Evolutionary conservation across 1,140 invertebrate species (phyloP).

Genomic region (Drosophila pandora): DNA sequence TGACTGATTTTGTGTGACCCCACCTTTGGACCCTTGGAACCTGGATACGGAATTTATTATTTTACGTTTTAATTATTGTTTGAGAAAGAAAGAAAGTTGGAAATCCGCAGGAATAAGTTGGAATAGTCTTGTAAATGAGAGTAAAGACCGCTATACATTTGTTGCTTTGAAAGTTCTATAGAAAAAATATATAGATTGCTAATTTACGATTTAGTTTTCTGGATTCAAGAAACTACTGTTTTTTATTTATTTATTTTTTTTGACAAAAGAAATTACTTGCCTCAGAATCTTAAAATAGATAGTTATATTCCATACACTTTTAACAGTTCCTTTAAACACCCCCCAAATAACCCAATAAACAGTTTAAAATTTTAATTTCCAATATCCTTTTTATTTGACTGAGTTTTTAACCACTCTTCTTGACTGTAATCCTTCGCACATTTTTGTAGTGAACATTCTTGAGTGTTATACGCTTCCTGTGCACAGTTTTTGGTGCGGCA

Average conservation of each 20-base stretch:
- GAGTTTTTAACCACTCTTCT: slow-evolving; percentile 2
- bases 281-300: neutral
- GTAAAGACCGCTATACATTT: slow-evolving; percentile 33
- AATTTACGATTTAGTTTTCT: neutral
- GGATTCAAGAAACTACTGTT: too few species aligned
- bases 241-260: too few species aligned
- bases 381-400: neutral
- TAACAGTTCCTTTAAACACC: neutral
- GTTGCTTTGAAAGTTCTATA: slow-evolving; percentile 40
- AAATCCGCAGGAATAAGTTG: slow-evolving; percentile 19
- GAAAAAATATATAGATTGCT: slow-evolving; percentile 27
- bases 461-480: slow-evolving; percentile 24
- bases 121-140: slow-evolving; percentile 32
- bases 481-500: neutral
- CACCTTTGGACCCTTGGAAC: slow-evolving; percentile 23
- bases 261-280: too few species aligned
- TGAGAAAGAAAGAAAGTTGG: slow-evolving; percentile 14
- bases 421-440: slow-evolving; percentile 12
- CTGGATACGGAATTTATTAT: slow-evolving; percentile 17
- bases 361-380: neutral
- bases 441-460: slow-evolving; percentile 2
- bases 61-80: slow-evolving; percentile 13
- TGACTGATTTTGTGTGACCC: neutral
- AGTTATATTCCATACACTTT: neutral
- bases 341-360: neutral